phyloP scores from a whole-genome alignment of 2,797 vertebrate genomes.

The Danio kyathit region DNA sequence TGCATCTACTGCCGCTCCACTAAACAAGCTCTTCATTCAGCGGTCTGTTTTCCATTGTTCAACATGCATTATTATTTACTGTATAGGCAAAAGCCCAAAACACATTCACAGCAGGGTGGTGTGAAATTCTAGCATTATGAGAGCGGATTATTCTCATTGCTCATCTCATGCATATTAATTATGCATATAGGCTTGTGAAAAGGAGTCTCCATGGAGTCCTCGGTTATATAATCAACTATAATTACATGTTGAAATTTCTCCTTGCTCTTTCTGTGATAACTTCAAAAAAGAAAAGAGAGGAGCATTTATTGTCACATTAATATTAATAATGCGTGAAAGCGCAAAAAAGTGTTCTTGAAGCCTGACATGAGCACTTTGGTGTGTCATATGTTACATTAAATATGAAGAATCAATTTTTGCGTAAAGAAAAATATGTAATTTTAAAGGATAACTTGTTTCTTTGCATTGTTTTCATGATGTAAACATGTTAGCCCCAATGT shows the following conservation, averaged over 20 bases:
- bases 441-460: background rate
- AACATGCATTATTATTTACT: background rate
- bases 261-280: background rate
- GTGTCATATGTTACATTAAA: background rate
- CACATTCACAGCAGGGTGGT: background rate
- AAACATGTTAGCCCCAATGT: background rate
- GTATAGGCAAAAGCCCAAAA: background rate
- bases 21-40: background rate
- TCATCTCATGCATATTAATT: constrained; percentile 31
- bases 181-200: background rate
- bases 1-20: background rate
- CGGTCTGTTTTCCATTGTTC: background rate
- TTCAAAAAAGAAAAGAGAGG: constrained; percentile 1
- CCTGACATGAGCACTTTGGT: background rate
- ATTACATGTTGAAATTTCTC: background rate
- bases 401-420: background rate
- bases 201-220: background rate
- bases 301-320: background rate
- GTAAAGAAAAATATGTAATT: background rate
- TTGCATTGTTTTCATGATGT: background rate
- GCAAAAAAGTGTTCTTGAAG: background rate
- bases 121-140: background rate
- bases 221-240: constrained; percentile 11
- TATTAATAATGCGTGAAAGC: background rate
- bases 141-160: background rate